Base-by-base conservation (phyloP, 2,888 invertebrate species). In the Microctonus aethiopoides region DNA sequence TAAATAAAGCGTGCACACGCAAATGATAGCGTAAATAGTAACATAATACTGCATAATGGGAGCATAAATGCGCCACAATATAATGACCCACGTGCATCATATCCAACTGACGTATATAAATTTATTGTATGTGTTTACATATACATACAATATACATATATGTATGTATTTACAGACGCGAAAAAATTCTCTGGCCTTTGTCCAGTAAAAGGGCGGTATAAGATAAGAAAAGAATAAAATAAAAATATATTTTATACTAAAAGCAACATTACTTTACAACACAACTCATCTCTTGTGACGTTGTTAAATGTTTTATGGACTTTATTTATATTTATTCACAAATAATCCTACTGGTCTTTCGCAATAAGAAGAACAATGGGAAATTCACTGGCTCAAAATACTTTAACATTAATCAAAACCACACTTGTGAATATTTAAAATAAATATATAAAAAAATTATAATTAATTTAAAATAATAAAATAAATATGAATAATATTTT, bases 1-100 rank as follows among this genome's bases (percentile, higher is more conserved):
- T 83, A 82, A 78, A 80, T 80, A 78, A 5, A 79, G 74, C 74
- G 32, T 34, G 57, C 26, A 7, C 10, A 10, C 6, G 73, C 76
- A 75, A 76, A 77, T 75, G 81, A 82, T 83, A 84, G 83, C 81
- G 82, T 84, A 84, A 84, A 84, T 84, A 83, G 85, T 84, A 84
- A 85, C 83, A 81, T 84, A 84, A 85, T 84, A 84, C 82, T 73
- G 79, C 80, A 84, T 84, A 85, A 85, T 84, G 80, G 81, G 78
- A 75, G 81, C 80, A 84, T 83, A 82, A 46, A 84, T 80, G 78
- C 79, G 74, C 73, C 77, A 73, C 72, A 68, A 76, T 46, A 46
- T 79, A 81, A 80, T 78, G 81, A 74, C 76, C 76, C 75, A 70
- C 78, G 78, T 80, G 80, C 79, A 81, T 81, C 81, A 79, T 72